phyloP scores from a whole-genome alignment of 2,113 vertebrate genomes.

The Xenotilapia leptura region DNA sequence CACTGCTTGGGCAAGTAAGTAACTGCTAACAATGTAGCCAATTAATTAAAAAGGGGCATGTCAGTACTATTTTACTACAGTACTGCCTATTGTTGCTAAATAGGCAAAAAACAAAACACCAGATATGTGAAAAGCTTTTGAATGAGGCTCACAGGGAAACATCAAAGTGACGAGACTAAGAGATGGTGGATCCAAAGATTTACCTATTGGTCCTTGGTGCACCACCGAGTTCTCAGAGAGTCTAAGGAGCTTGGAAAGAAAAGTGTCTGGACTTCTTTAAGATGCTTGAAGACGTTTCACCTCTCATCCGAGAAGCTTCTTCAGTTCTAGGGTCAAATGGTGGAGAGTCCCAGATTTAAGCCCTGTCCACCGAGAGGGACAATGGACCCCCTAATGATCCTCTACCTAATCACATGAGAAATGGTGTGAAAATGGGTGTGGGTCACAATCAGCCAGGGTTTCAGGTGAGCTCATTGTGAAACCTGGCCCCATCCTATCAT shows the following conservation, averaged over 20 bases:
- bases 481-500: background rate
- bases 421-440: background rate
- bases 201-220: background rate
- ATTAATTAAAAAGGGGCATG: background rate
- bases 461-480: background rate
- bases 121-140: background rate
- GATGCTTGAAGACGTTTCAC: background rate
- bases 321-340: background rate
- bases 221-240: background rate
- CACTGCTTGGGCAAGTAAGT: background rate
- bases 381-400: background rate
- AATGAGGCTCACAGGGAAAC: background rate
- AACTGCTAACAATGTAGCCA: background rate
- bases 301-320: background rate
- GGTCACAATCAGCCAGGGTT: background rate
- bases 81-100: background rate
- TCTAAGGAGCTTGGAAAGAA: background rate
- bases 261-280: background rate
- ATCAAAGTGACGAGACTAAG: background rate
- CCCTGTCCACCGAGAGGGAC: background rate
- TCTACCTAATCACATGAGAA: background rate
- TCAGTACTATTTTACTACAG: background rate
- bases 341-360: background rate
- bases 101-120: background rate
- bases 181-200: background rate